These are phyloP conservation scores for Nyctibius grandis DNA, from an alignment of 2,797 vertebrate genomes.

Conservation along the genomic window DNA sequence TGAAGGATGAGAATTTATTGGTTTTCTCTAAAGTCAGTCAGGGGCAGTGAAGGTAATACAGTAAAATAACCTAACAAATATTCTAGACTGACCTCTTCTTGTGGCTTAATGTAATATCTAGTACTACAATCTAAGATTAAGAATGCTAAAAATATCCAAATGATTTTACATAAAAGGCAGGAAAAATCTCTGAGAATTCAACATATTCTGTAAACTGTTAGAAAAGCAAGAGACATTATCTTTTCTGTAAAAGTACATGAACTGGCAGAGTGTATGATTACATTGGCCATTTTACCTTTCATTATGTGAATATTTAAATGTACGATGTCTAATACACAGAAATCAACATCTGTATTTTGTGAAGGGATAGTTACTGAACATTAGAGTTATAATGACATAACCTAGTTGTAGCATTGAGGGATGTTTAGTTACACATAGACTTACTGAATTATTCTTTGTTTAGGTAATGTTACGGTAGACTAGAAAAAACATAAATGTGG, in stretches of 20 bases:
- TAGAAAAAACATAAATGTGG: rapidly evolving
- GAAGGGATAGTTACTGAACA: background rate
- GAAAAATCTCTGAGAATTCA: background rate
- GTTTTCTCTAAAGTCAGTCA: background rate
- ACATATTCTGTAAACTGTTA: background rate
- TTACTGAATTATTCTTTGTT: background rate
- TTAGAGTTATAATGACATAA: background rate
- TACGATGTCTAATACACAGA: background rate
- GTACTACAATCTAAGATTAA: background rate
- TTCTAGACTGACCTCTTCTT: background rate
- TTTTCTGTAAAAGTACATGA: background rate
- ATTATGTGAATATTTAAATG: background rate
- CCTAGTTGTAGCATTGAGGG: background rate
- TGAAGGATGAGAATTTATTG: background rate
- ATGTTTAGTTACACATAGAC: background rate
- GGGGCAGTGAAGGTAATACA: background rate
- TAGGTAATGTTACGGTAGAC: background rate
- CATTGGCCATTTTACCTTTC: background rate
- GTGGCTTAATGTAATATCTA: background rate
- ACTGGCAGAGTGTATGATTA: background rate
- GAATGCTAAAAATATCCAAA: background rate
- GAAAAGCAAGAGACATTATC: background rate
- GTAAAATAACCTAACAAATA: background rate
- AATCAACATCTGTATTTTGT: background rate
- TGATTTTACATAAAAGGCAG: background rate